These are phyloP conservation scores for Arion vulgaris DNA, from an alignment of 1,140 invertebrate species.

Conservation along the genomic window DNA sequence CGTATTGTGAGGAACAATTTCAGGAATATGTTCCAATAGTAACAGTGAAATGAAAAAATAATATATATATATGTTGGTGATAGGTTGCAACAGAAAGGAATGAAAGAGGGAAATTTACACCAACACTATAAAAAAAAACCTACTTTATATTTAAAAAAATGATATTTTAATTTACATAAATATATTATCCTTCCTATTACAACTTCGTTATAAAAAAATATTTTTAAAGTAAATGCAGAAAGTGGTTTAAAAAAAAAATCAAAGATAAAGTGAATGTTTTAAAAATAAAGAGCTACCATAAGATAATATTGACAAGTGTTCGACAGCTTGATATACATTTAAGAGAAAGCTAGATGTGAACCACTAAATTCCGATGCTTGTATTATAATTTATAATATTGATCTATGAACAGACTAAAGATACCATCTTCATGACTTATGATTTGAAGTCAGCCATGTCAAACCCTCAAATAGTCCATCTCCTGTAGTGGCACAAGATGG, in stretches of 20 bases:
- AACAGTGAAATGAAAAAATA: too few species aligned
- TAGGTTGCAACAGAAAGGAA: too few species aligned
- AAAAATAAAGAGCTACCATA: not conserved
- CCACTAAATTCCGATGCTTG: not conserved
- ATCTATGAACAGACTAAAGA: not conserved
- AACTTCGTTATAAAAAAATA: not conserved
- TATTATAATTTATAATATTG: constrained; percentile 1
- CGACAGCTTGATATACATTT: not conserved
- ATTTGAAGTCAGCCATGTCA: constrained; percentile 99
- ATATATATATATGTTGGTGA: too few species aligned
- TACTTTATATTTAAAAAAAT: not conserved
- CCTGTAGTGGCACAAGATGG: constrained; percentile 92
- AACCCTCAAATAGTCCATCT: constrained; percentile 98
- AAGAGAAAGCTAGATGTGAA: not conserved
- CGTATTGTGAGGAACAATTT: too few species aligned
- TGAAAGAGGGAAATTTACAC: too few species aligned
- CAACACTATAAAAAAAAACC: not conserved
- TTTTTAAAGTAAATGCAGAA: not conserved
- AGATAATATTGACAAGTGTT: not conserved
- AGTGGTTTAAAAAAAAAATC: too few species aligned
- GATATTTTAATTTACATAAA: not conserved
- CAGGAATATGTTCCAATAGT: too few species aligned
- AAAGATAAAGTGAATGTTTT: not conserved
- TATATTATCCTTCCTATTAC: not conserved
- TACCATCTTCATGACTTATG: constrained; percentile 89